Base-by-base conservation (phyloP, 2,113 vertebrate species). In the Zosterops lateralis region DNA sequence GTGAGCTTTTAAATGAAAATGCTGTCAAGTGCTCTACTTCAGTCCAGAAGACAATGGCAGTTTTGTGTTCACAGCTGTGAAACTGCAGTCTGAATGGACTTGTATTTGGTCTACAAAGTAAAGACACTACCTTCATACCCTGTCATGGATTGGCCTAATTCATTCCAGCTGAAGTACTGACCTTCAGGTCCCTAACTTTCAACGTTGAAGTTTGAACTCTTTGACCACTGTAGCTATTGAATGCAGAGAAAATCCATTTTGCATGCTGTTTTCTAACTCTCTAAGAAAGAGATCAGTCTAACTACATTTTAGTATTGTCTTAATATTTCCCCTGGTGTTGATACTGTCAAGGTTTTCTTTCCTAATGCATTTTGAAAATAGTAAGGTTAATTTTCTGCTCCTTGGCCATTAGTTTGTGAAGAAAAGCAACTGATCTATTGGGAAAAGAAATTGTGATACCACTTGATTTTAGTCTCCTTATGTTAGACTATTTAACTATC, bases 221-320 rank as follows among this genome's bases (percentile, higher is more conserved):
- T 61, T 75, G 50, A 84, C 51, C 44, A 82, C 14, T 84, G 28
- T 51, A 42, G 38, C 67, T 62, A 26, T 19, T 84, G 74, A 95
- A 90, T 90, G 61, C 85, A 96, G 93, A 92, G 84, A 94, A 95
- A 95, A 93, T 89, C 86, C 62, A 90, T 85, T 92, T 93, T 96
- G 89, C 93, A 88, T 90, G 83, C 67, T 90, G 18, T 80, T 92
- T 62, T 73, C 75, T 78, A 84, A 66, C 67, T 87, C 53, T 86
- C 8, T 60, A 20, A 71, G 76, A 87, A 85, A 76, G 19, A 65
- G 16, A 73, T 53, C 14, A 3, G 34, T 67, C 72, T 88, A 72
- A 77, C 53, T 64, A 64, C 12, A 28, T 61, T 71, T 78, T 67
- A 93, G 15, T 6, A 1, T 76, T 77, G 42, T 65, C 54, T 78